A percentile compares a stretch with the other conserved stretches of the same genome.
These are phyloP conservation scores for Drosophila mercatorum DNA, from an alignment of 2,888 invertebrate species.

Conservation along the genomic window DNA sequence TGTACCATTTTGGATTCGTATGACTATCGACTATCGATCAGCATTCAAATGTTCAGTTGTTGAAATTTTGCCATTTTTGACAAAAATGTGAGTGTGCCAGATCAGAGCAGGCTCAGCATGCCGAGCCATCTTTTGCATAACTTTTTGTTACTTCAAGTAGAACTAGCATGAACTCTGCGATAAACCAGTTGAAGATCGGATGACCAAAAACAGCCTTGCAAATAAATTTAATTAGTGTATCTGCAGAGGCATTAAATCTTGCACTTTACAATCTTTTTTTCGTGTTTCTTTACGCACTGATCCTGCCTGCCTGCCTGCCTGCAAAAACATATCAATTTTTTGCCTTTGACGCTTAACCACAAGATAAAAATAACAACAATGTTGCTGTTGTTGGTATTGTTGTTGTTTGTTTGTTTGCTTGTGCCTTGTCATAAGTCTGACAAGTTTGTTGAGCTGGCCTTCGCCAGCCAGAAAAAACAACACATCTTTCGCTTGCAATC, in stretches of 20 bases:
- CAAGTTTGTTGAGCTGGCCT: conserved; percentile 55
- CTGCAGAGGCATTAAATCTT: conserved; percentile 9
- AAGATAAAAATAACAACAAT: conserved; percentile 20
- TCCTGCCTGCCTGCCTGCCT: conserved; percentile 19
- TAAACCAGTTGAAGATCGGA: not conserved
- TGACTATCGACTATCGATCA: too few relatives aligned
- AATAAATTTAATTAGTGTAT: conserved; percentile 8
- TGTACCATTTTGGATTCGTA: too few relatives aligned
- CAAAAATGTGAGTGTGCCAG: too few relatives aligned
- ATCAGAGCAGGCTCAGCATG: too few relatives aligned
- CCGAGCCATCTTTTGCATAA: not conserved
- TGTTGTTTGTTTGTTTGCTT: conserved; percentile 8
- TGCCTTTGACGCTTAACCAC: conserved; percentile 51
- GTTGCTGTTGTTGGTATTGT: conserved; percentile 10
- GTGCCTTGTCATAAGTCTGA: conserved; percentile 55
- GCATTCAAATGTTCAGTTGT: too few relatives aligned
- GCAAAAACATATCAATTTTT: conserved; percentile 52
- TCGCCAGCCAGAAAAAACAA: conserved; percentile 23
- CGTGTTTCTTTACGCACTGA: conserved; percentile 11
- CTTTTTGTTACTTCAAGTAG: not conserved
- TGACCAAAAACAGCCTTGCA: conserved; percentile 1
- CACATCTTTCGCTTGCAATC: conserved; percentile 60
- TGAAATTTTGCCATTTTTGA: too few relatives aligned
- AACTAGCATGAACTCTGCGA: not conserved
- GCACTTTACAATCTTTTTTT: conserved; percentile 1